Evolutionary conservation across 2,888 invertebrate genomes (phyloP).

Genomic region (Cephonodes hylas): DNA sequence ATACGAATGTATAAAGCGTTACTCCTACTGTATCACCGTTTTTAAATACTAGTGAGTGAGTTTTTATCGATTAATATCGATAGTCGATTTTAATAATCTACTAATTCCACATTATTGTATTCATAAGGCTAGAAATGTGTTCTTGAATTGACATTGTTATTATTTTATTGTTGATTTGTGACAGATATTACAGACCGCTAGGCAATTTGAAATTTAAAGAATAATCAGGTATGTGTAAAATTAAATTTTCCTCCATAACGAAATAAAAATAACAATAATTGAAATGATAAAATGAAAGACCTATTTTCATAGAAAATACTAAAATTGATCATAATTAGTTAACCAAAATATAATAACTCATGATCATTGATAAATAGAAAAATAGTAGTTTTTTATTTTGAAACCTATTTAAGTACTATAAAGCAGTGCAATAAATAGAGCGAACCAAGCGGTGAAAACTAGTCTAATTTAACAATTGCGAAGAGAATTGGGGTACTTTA

Average conservation of each 20-base stretch:
- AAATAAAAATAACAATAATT: too few relatives aligned
- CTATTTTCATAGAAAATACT: background rate
- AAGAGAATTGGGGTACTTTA: background rate
- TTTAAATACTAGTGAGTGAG: background rate
- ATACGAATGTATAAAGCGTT: conserved; percentile 13
- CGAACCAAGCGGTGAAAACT: background rate
- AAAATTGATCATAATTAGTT: too few relatives aligned
- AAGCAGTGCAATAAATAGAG: background rate
- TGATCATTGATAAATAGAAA: background rate
- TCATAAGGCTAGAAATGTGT: background rate
- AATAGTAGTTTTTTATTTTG: too few relatives aligned
- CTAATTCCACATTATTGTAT: background rate
- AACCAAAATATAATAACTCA: background rate
- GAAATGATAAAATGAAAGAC: too few relatives aligned
- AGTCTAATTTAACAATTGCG: background rate
- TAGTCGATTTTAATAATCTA: background rate
- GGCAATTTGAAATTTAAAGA: too few relatives aligned
- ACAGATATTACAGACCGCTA: too few relatives aligned
- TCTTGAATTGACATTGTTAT: background rate
- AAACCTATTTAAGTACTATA: background rate
- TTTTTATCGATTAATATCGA: background rate
- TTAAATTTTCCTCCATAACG: too few relatives aligned
- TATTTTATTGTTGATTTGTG: background rate
- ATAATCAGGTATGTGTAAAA: too few relatives aligned
- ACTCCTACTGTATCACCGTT: background rate